Evolutionary conservation across 2,888 invertebrate species (phyloP).

Genomic region (Sipha maydis): DNA sequence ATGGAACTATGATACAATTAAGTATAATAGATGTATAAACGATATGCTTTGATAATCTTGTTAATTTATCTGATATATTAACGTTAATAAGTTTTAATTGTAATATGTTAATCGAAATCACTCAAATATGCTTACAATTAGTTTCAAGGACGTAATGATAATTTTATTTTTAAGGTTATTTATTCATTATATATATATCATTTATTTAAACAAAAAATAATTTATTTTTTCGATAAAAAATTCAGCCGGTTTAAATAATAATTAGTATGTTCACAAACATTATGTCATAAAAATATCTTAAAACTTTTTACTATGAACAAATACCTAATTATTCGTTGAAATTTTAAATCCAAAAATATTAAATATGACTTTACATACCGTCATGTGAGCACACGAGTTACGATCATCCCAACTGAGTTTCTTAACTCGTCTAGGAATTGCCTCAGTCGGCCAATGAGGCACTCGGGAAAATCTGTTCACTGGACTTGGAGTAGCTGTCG

Average conservation of each 20-base stretch:
- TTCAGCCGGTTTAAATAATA: background rate
- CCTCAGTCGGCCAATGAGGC: slow-evolving; percentile 74
- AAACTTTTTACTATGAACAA: no score
- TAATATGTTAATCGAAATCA: background rate
- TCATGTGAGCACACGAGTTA: slow-evolving; percentile 64
- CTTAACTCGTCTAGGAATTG: slow-evolving; percentile 79
- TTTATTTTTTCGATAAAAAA: background rate
- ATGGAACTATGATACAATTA: background rate
- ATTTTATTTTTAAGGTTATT: background rate
- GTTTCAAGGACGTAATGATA: background rate
- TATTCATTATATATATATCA: no score
- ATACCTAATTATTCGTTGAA: no score
- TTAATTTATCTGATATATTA: background rate
- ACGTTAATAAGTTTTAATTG: background rate
- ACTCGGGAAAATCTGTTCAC: slow-evolving; percentile 63
- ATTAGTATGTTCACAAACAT: background rate
- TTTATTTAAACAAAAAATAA: background rate
- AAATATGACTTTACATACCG: slow-evolving; percentile 56
- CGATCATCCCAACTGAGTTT: slow-evolving; percentile 83
- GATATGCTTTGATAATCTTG: background rate
- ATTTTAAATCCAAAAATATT: background rate
- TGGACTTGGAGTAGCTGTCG: slow-evolving; percentile 63
- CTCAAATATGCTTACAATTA: background rate
- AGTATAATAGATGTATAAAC: background rate
- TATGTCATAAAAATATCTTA: no score